phyloP scores from a whole-genome alignment of 2,797 vertebrate species.

The Morus bassanus region DNA sequence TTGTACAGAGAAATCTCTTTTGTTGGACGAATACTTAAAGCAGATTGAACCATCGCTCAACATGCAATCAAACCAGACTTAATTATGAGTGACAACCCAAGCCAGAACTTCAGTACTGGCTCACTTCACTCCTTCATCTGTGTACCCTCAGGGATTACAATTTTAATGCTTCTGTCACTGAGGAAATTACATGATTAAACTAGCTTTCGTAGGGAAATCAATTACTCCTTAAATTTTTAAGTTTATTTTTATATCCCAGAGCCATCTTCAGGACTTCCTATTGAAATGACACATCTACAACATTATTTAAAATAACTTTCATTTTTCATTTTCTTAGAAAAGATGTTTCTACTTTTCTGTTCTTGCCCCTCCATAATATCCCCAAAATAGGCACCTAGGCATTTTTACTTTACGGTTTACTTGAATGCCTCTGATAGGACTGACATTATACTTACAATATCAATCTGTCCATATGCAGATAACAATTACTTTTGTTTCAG shows the following conservation, averaged over 20 bases:
- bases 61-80: constrained; percentile 34
- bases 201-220: constrained; percentile 46
- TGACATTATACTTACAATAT: neutral
- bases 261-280: neutral
- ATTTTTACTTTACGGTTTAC: neutral
- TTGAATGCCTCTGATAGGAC: neutral
- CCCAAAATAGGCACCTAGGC: neutral
- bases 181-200: constrained; percentile 59
- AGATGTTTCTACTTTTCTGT: neutral
- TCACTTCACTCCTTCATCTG: constrained; percentile 44
- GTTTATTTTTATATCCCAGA: constrained; percentile 30
- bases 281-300: neutral
- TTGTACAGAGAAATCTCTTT: constrained; percentile 5
- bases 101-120: constrained; percentile 24
- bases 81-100: constrained; percentile 56
- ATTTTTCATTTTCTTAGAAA: neutral
- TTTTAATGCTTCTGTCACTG: constrained; percentile 27
- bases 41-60: constrained; percentile 10
- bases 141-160: constrained; percentile 27
- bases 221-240: constrained; percentile 30
- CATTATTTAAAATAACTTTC: neutral
- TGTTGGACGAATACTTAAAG: constrained; percentile 23
- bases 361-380: neutral
- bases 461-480: neutral
- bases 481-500: neutral